These are phyloP conservation scores for Irena cyanogastra DNA, from an alignment of 2,113 vertebrate genomes.

Conservation along the genomic window DNA sequence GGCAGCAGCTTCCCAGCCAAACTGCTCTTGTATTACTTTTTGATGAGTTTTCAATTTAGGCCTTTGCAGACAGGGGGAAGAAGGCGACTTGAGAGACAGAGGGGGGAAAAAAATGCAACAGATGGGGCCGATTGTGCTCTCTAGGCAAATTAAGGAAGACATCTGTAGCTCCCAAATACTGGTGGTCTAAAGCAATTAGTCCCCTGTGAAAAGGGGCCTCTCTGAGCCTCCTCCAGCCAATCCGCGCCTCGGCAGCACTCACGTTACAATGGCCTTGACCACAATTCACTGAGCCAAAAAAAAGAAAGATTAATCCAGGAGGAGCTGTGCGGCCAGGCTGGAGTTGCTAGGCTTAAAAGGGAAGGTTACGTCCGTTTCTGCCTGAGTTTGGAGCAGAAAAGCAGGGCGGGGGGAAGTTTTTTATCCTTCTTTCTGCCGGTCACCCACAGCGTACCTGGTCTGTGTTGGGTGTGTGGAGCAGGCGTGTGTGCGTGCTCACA, in stretches of 20 bases:
- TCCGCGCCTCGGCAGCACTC: slow-evolving; percentile 82
- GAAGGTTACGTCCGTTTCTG: slow-evolving; percentile 68
- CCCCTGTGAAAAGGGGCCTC: slow-evolving; percentile 88
- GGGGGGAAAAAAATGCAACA: slow-evolving; percentile 89
- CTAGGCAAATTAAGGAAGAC: slow-evolving; percentile 97
- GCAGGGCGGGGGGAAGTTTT: not conserved
- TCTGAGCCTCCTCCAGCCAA: slow-evolving; percentile 86
- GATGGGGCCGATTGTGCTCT: slow-evolving; percentile 98
- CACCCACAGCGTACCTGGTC: not conserved
- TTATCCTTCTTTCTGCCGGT: not conserved
- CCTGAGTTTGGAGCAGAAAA: slow-evolving; percentile 30
- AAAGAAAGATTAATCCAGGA: slow-evolving; percentile 86
- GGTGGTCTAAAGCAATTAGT: slow-evolving; percentile 94
- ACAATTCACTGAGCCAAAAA: slow-evolving; percentile 89
- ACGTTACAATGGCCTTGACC: slow-evolving; percentile 93
- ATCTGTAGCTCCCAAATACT: slow-evolving; percentile 94
- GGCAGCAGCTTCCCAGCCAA: slow-evolving; percentile 88
- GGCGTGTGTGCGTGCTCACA: not conserved
- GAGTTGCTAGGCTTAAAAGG: slow-evolving; percentile 73
- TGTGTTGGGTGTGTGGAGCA: not conserved
- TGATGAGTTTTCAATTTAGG: slow-evolving; percentile 99
- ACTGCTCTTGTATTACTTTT: slow-evolving; percentile 99
- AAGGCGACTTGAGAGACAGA: slow-evolving; percentile 72
- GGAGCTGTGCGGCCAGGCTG: slow-evolving; percentile 75
- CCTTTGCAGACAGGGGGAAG: slow-evolving; percentile 86